These are phyloP conservation scores for Rhinogobio ventralis DNA, from an alignment of 2,797 vertebrate genomes.

Conservation along the genomic window DNA sequence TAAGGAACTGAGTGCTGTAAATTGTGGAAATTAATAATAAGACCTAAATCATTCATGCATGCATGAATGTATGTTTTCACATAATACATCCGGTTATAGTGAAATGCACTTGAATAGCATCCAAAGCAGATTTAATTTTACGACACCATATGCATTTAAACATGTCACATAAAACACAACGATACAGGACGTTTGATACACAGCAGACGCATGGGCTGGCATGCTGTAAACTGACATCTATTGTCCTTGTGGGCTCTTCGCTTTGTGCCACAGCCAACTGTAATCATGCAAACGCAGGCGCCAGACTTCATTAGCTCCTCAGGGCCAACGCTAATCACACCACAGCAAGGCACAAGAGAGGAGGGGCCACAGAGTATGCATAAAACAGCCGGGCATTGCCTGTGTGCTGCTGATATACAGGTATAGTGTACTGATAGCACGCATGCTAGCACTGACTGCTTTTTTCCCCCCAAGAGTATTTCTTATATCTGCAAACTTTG, in stretches of 20 bases:
- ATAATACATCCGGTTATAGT: neutral
- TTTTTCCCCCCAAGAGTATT: neutral
- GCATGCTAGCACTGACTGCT: slow-evolving; percentile 32
- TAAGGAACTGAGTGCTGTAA: slow-evolving; percentile 66
- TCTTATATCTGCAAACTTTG: slow-evolving; percentile 21
- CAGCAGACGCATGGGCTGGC: slow-evolving; percentile 18
- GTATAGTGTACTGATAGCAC: slow-evolving; percentile 25
- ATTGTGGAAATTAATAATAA: slow-evolving; percentile 66
- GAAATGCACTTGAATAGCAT: neutral
- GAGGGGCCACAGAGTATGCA: slow-evolving; percentile 52
- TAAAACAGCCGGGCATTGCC: slow-evolving; percentile 33
- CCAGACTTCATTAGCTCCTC: slow-evolving; percentile 74
- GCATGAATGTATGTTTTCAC: slow-evolving; percentile 17
- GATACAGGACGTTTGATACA: slow-evolving; percentile 17
- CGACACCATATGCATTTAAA: slow-evolving; percentile 3
- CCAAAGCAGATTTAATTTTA: slow-evolving; percentile 25
- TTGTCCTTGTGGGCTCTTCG: slow-evolving; percentile 66
- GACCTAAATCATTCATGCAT: slow-evolving; percentile 65
- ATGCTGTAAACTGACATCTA: slow-evolving; percentile 45
- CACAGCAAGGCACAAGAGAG: slow-evolving; percentile 29
- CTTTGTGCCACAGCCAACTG: slow-evolving; percentile 56
- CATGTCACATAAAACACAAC: neutral
- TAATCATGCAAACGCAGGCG: slow-evolving; percentile 73
- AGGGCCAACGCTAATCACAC: slow-evolving; percentile 68
- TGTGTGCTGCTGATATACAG: slow-evolving; percentile 38